phyloP scores from a whole-genome alignment of 1,140 invertebrate genomes.

The Ceratitis capitata region DNA sequence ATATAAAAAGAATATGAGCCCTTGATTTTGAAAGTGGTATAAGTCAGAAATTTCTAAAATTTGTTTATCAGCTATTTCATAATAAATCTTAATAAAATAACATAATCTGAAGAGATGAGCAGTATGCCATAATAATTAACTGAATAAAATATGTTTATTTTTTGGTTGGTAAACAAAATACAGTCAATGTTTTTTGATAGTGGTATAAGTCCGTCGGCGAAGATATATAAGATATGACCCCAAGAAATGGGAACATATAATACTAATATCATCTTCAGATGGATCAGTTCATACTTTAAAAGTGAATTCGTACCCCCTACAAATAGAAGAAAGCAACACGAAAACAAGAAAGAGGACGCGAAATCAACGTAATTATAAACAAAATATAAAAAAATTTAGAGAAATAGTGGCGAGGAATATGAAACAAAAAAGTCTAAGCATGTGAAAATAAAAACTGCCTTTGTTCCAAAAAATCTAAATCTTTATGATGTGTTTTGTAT shows the following conservation, averaged over 20 bases:
- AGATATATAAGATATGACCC: not conserved
- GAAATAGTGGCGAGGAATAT: slow-evolving; percentile 36
- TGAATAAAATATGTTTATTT: not conserved
- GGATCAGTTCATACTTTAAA: slow-evolving; percentile 1
- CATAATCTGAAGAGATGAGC: no score
- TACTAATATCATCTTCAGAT: slow-evolving; percentile 11
- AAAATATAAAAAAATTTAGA: not conserved
- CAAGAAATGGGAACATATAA: not conserved
- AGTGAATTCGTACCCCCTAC: not conserved
- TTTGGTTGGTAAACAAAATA: not conserved
- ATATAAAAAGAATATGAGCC: no score
- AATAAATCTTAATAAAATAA: no score
- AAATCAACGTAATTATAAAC: not conserved
- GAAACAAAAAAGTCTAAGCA: slow-evolving; percentile 20
- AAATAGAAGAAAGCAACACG: not conserved
- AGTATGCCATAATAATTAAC: no score
- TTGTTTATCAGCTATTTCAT: no score
- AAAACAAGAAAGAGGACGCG: slow-evolving; percentile 1
- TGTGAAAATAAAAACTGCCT: not conserved
- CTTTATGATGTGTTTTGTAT: no score
- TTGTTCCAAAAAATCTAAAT: not conserved
- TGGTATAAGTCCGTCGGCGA: not conserved
- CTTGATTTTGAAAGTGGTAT: no score
- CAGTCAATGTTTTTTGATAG: not conserved
- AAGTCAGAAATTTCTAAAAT: not conserved